Percentiles rank a stretch among this genome's conserved stretches.
Conservation (phyloP, 1,140 invertebrate species). For the Drosophila lowei region DNA sequence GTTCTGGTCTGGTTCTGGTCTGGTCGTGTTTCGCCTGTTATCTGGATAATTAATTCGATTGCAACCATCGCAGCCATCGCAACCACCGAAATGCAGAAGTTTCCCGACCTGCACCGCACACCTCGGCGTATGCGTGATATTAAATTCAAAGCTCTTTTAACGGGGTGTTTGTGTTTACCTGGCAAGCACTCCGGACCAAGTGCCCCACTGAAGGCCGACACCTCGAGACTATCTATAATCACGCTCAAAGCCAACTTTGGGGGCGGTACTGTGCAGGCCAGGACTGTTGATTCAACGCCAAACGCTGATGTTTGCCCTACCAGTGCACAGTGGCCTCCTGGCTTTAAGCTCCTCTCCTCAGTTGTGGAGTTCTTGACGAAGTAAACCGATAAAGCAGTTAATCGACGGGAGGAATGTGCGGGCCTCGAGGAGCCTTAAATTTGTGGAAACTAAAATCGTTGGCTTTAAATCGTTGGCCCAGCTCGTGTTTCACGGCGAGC, state of each 20-base stretch:
- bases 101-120: conserved; percentile 4
- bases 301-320: conserved; percentile 27
- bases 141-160: conserved; percentile 39
- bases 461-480: conserved; percentile 37
- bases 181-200: conserved; percentile 26
- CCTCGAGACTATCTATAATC: conserved; percentile 22
- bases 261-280: conserved; percentile 15
- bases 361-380: conserved; percentile 6
- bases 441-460: conserved; percentile 26
- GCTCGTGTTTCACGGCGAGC: not conserved
- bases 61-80: conserved; percentile 3
- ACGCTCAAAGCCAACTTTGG: conserved; percentile 15
- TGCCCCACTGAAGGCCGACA: conserved; percentile 4
- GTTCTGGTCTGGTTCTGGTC: conserved; percentile 27
- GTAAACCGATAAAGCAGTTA: conserved; percentile 34
- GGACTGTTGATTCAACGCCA: conserved; percentile 38
- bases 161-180: conserved; percentile 7
- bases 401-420: conserved; percentile 3
- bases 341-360: not conserved
- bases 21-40: conserved; percentile 35
- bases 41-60: conserved; percentile 52
- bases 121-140: conserved; percentile 61
- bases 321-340: conserved; percentile 12
- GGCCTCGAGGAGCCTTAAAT: conserved; percentile 14
- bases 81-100: conserved; percentile 34